Evolutionary conservation across 2,797 vertebrate genomes (phyloP), one percentile per base, ranked within the genome.

Genomic region (Novumbra hubbsi): DNA sequence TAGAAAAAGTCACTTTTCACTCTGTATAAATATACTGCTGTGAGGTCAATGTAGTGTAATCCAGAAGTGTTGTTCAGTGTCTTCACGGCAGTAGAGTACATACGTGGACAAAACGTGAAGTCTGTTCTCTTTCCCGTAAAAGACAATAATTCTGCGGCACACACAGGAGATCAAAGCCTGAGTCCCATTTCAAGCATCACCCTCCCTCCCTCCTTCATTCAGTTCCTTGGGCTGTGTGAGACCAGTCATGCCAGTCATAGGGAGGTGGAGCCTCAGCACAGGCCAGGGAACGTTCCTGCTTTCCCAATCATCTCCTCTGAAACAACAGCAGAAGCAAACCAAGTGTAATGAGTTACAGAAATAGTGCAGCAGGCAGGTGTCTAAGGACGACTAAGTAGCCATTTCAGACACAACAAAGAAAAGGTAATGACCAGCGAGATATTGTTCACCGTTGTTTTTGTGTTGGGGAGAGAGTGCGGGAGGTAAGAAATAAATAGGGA

Each of bases 281-380:
- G 76, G 71, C 15, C n/a, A 2, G 50, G 70, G 71, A 87, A 70
- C 81, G 79, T 78, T 76, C 74, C 76, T 84, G 34, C 78, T 78
- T 50, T 32, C 75, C 55, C 38, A 86, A 83, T 85, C 79, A 88
- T 87, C 83, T 81, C 76, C 50, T 81, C 79, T 79, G 80, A 79
- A 52, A 75, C 30, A 82, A n/a, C 28, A 24, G 3, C 73, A 74
- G 87, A 81, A 85, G 75, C 41, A 38, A 75, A 71, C 5, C 70
- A 73, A 70, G 19, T 7, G 52, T n/a, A 55, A 55, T n/a, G 52
- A 21, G 52, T 55, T 55, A 55, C 52, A 21, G 52, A n/a, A 21
- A 19, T 55, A 21, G 34, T n/a, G 19, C 14, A 14, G 24, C 19
- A 68, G 15, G 38, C 21, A 41, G 34, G 66, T 11, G 21, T 27